phyloP scores from a whole-genome alignment of 2,113 vertebrate species.

The Glareola pratincola region DNA sequence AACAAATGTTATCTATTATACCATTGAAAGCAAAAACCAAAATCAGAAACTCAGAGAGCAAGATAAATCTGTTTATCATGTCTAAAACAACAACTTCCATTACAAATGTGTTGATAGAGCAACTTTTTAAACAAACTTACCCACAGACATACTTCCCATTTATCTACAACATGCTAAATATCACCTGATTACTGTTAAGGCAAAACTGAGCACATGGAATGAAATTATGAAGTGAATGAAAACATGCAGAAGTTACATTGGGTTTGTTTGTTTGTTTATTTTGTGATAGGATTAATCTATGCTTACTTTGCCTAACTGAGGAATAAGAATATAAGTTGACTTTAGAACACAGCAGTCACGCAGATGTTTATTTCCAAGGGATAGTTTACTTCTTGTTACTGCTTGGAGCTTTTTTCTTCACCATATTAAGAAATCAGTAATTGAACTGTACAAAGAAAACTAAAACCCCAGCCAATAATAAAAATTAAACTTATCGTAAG shows the following conservation, averaged over 20 bases:
- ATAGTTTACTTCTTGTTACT: neutral
- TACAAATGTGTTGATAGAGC: neutral
- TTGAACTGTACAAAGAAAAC: neutral
- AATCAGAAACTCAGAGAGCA: neutral
- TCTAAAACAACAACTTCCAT: neutral
- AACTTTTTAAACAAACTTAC: neutral
- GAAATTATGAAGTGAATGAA: neutral
- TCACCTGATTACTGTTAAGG: neutral
- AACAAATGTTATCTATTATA: neutral
- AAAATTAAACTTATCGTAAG: neutral
- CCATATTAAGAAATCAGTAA: neutral
- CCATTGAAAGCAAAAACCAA: neutral
- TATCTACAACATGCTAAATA: neutral
- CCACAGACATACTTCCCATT: neutral
- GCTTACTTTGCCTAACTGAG: neutral
- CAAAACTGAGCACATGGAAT: neutral
- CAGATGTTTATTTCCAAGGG: neutral
- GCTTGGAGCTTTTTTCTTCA: neutral
- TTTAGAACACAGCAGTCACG: neutral
- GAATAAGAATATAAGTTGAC: neutral
- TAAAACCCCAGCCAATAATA: neutral
- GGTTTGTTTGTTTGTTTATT: neutral
- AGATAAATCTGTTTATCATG: neutral
- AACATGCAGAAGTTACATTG: neutral
- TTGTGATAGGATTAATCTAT: neutral